Base-by-base conservation (phyloP, 2,113 vertebrate species). In the Terrapene triunguis region DNA sequence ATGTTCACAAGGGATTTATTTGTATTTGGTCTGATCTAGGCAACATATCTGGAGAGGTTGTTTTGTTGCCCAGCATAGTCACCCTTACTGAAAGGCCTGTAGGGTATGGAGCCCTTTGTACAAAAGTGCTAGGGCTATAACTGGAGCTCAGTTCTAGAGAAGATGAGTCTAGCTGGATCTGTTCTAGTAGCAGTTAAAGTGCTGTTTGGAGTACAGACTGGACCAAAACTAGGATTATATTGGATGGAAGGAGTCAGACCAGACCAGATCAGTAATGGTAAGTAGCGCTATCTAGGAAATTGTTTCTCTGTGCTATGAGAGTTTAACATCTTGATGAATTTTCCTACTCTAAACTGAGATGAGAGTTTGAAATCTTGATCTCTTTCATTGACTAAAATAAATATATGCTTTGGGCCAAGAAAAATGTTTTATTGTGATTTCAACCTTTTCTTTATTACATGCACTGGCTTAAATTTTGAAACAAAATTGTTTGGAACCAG, bases 171-270 rank as follows among this genome's bases (percentile, higher is more conserved):
- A 6, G 22, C 10, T 24, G 21, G 5, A 5, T 12, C 9, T 74
- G 21, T 42, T 4, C 21, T 42, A 24, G 16, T 8, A n/a, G 35
- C 3, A 9, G 8, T 69, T 7, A 80, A 54, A 94, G 21, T 27
- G 69, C 32, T n/a, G 35, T 22, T 47, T 6, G 5, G 74, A 6
- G 2, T n/a, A 82, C 24, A 29, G 4, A 4, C 5, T 27, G 32
- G 80, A 42, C 5, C 2, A 25, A 16, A 29, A 8, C 13, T 9
- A 2, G 16, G 53, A 42, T 4, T 5, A 2, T 5, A 54, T 4
- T 8, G 6, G 42, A 38, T 35, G 4, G 54, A 38, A 29, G 32
- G 44, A 62, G n/a, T 25, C 6, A 14, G 5, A 6, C 9, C 3
- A 9, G 22, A 27, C 6, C 1, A 9, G 24, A 27, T 5, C 1